Base-by-base conservation (phyloP, 2,888 invertebrate genomes). In the Caenorhabditis macrosperma region DNA sequence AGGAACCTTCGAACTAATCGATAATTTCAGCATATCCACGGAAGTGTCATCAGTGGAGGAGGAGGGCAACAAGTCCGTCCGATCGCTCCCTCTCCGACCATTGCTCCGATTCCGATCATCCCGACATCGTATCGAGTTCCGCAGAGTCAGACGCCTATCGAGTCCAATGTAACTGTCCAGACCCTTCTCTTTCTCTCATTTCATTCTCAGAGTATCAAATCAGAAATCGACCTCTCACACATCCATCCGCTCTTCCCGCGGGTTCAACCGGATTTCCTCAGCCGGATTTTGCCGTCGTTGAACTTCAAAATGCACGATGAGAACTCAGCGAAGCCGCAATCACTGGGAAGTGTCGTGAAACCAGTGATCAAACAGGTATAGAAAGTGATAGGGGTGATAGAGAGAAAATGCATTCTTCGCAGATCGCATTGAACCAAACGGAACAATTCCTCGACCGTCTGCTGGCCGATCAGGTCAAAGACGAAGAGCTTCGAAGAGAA, bases 171-270 rank as follows among this genome's bases (percentile, higher is more conserved):
- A 30, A 44, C 20, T 10, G 10, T 38, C 1, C 9, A 6, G n/a
- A 7, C 33, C 15, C 5, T 20, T 12, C 7, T 6, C 50, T n/a
- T 7, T 10, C 15, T 26, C 17, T 12, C 17, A 30, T 17, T 33
- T 33, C 38, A 10, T 38, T 38, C 15, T 38, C 33, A 33, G 33
- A 38, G 38, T 2, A 38, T 38, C 38, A 61, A 67, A 46, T 64
- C 68, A 0, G 76, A 76, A 35, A 72, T 81, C n/a, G 84, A 84
- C 52, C 55, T 82, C 1, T 81, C 82, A 0, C 68, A 71, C 26
- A 76, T 85, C 30, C 82, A 80, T 48, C 85, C 85, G 1, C 60
- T 85, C 5, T 85, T 85, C 30, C 85, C 85, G 28, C 59, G 83
- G 20, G 82, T 85, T 46, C 82, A 85, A 33, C 85, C 85, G 2